Evolutionary conservation across 2,113 vertebrate species (phyloP).

Genomic region (Upupa epops): DNA sequence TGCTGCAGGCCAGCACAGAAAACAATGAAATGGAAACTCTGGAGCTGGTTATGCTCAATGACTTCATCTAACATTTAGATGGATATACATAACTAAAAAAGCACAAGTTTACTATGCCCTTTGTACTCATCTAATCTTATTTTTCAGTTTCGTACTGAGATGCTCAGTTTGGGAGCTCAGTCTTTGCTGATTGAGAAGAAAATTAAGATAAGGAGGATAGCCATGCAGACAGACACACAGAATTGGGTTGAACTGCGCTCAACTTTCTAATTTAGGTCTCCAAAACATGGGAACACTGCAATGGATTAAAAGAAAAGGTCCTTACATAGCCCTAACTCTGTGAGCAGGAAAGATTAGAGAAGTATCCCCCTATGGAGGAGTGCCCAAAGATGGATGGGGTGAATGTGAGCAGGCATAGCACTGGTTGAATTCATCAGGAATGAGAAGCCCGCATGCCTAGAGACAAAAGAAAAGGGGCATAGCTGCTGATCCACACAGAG

Average conservation of each 20-base stretch:
- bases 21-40: conserved; percentile 5
- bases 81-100: not conserved
- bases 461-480: not conserved
- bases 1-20: not conserved
- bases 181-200: not conserved
- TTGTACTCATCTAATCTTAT: not conserved
- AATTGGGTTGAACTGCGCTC: not conserved
- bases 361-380: not conserved
- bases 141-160: not conserved
- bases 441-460: not conserved
- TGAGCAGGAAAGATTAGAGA: not conserved
- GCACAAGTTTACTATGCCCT: fast-evolving
- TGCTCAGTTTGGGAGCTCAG: not conserved
- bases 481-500: not conserved
- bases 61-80: not conserved
- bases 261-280: not conserved
- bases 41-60: not conserved
- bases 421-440: not conserved
- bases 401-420: not conserved
- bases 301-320: not conserved
- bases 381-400: not conserved
- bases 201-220: not conserved
- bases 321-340: not conserved
- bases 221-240: not conserved
- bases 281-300: not conserved